A percentile compares a stretch with the other conserved stretches of the same genome.
phyloP scores from a whole-genome alignment of 92 coral and sea anemone species.

The Virgularia gustaviana region DNA sequence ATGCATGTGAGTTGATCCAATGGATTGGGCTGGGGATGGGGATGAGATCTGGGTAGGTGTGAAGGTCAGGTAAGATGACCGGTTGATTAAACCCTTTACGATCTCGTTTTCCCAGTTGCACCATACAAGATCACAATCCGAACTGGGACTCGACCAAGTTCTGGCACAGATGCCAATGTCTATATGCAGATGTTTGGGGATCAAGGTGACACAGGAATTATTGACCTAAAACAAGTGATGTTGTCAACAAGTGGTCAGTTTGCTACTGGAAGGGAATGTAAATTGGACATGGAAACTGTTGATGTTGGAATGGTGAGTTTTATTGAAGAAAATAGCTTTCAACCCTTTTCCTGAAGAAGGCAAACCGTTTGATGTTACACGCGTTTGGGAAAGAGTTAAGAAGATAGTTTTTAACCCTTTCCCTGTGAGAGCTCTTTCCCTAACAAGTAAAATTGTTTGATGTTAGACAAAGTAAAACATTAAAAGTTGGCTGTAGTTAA shows the following conservation, averaged over 20 bases:
- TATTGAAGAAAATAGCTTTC: no score
- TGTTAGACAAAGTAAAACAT: no score
- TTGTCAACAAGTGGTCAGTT: constrained; percentile 36
- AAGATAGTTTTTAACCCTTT: no score
- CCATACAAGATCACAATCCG: constrained; percentile 71
- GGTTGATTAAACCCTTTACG: neutral
- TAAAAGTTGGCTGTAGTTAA: no score
- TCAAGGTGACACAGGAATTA: constrained; percentile 87
- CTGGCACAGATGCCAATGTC: constrained; percentile 84
- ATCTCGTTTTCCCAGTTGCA: constrained; percentile 57
- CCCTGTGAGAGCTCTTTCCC: no score
- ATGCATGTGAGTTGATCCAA: no score
- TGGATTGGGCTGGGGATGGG: no score
- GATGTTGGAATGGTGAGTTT: constrained; percentile 94
- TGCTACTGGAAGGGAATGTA: constrained; percentile 28
- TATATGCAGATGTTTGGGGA: constrained; percentile 96
- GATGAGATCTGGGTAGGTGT: neutral
- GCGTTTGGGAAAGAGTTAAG: no score
- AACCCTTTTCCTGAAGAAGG: no score
- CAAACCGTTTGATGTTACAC: neutral
- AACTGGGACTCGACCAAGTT: constrained; percentile 77
- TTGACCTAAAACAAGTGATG: constrained; percentile 80
- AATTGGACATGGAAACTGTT: constrained; percentile 73
- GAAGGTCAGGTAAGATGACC: neutral
- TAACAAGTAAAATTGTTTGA: no score